Conservation (phyloP, 2,113 vertebrate genomes). For the Periophthalmus modestus region DNA sequence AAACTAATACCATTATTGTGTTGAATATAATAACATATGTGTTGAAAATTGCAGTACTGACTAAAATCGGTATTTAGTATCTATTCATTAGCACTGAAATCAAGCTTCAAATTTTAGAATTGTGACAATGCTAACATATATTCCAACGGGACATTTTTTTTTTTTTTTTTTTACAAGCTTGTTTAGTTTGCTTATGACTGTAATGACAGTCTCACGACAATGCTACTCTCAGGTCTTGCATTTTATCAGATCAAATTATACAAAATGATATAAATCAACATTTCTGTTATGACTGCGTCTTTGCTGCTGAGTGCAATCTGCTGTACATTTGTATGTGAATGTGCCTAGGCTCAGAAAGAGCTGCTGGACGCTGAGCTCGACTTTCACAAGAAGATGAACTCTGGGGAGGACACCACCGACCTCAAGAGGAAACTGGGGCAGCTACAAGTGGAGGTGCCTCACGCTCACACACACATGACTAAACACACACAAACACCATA, state of each 20-base stretch:
- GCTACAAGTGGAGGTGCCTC: conserved; percentile 90
- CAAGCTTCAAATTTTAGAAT: too few relatives aligned
- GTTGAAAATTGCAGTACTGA: too few relatives aligned
- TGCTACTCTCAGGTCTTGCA: background rate
- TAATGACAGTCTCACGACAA: background rate
- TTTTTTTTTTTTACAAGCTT: background rate
- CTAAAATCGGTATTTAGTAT: too few relatives aligned
- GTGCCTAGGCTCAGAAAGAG: conserved; percentile 90
- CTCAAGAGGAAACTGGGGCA: conserved; percentile 91
- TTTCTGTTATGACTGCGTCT: background rate
- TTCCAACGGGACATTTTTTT: too few relatives aligned
- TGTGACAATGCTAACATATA: too few relatives aligned
- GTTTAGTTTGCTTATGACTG: background rate
- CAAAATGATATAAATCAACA: background rate
- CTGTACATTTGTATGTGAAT: background rate
- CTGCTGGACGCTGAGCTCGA: conserved; percentile 94
- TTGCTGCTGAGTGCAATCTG: background rate
- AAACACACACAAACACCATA: background rate
- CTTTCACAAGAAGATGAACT: conserved; percentile 91
- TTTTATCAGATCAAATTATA: background rate
- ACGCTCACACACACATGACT: too few relatives aligned
- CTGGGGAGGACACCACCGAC: conserved; percentile 97
- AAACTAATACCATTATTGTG: too few relatives aligned
- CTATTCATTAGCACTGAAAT: too few relatives aligned
- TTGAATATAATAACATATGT: too few relatives aligned